These are phyloP conservation scores for Donacobius atricapilla DNA, from an alignment of 2,113 vertebrate genomes.

Conservation along the genomic window DNA sequence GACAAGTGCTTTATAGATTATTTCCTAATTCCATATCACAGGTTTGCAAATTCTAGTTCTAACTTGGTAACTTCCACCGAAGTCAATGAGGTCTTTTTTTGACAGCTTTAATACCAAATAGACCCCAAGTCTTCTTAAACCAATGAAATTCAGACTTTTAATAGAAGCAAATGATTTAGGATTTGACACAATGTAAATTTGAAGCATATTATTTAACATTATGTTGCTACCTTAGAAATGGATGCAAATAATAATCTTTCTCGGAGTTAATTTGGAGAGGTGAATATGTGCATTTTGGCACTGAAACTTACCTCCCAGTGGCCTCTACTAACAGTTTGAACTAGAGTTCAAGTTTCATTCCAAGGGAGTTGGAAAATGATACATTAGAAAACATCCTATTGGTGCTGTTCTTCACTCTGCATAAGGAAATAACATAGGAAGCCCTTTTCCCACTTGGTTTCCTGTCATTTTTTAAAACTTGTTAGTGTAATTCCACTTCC, in stretches of 20 bases:
- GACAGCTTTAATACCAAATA: background rate
- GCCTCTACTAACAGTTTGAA: background rate
- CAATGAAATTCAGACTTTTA: background rate
- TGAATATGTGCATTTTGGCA: background rate
- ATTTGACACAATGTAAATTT: background rate
- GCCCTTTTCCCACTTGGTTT: conserved; percentile 6
- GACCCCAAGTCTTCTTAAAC: background rate
- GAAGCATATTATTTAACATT: background rate
- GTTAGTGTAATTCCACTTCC: conserved; percentile 44
- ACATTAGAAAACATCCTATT: conserved; percentile 4
- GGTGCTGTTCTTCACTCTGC: background rate
- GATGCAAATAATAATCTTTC: background rate
- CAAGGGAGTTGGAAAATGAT: background rate
- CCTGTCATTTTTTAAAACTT: conserved; percentile 38
- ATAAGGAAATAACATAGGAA: conserved; percentile 61
- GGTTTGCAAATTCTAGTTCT: background rate
- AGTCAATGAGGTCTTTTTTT: background rate
- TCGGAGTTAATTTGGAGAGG: background rate
- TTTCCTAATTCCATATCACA: background rate
- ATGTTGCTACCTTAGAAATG: background rate
- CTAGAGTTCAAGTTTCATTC: conserved; percentile 23
- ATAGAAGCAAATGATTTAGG: background rate
- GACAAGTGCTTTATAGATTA: background rate
- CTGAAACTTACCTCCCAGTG: background rate
- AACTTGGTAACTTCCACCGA: background rate